These are phyloP conservation scores for Pantelozetes paolii DNA, from an alignment of 2,888 invertebrate species.

Conservation along the genomic window DNA sequence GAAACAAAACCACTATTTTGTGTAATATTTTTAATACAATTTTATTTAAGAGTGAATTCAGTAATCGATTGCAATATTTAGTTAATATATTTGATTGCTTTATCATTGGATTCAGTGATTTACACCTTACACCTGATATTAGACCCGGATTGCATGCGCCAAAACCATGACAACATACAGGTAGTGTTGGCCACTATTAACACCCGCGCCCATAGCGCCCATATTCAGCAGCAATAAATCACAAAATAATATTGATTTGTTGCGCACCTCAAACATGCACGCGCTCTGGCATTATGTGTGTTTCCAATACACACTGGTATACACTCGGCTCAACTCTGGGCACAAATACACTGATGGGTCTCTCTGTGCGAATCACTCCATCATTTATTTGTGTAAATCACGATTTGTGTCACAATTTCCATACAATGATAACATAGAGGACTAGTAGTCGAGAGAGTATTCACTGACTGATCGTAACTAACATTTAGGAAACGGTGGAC, in stretches of 20 bases:
- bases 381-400: constrained; percentile 19
- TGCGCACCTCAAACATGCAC: constrained; percentile 36
- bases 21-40: too few species aligned
- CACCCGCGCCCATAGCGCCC: constrained; percentile 28
- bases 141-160: constrained; percentile 19
- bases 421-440: neutral
- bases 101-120: constrained; percentile 30
- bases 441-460: neutral
- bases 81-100: constrained; percentile 11
- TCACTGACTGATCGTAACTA: neutral
- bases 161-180: constrained; percentile 32
- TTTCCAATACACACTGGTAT: too few species aligned
- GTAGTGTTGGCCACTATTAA: constrained; percentile 30
- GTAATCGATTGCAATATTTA: constrained; percentile 26
- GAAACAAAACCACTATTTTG: too few species aligned
- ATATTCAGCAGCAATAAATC: constrained; percentile 32
- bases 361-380: neutral
- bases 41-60: neutral
- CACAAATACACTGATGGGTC: neutral
- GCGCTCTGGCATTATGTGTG: constrained; percentile 17
- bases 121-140: constrained; percentile 12
- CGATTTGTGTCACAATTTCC: constrained; percentile 5
- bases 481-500: too few species aligned
- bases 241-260: constrained; percentile 34
- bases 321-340: neutral